Evolutionary conservation across 2,888 invertebrate genomes (phyloP), one percentile per base, ranked within the genome.

Genomic region (Latrodectus elegans): DNA sequence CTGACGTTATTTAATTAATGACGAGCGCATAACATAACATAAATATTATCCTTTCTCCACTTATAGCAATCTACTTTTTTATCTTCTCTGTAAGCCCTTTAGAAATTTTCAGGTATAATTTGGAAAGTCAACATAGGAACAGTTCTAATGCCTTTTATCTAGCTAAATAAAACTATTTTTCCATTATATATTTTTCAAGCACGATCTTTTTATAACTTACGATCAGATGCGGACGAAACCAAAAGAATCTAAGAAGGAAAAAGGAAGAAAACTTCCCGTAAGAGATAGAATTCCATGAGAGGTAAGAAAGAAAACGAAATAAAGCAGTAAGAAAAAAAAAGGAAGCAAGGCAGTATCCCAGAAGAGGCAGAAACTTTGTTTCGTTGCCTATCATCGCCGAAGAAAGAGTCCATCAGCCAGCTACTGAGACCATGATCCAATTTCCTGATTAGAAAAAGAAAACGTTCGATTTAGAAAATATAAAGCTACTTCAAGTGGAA

Each of bases 381-480:
- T 75, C 67, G 55, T 75, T 38, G 75, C 74, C 75, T 75, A 82
- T 82, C 82, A 82, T 82, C 75, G 68, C 82, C 70, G 82, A 17
- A 67, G 75, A 82, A 82, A 82, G 68, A 64, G 74, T 70, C 82
- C 82, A 82, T 82, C 82, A 82, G 75, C 26, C 74, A 74, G 75
- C 74, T 75, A 75, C 75, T 53, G 82, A 68, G 70, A 52, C 82
- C 73, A 75, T 82, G 82, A 82, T 82, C 82, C 82, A 82, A 82
- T 82, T 82, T 82, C 82, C 82, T 82, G 82, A 82, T 82, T 82
- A 82, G 82, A 82, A 82, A 82, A 75, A 75, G 49, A 22, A 72
- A 74, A 74, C 68, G 70, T 82, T 82, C 74, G 82, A 82, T 82
- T 82, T 82, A 82, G 82, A 82, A 82, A 82, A 82, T 82, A 82